Percentiles rank a stretch among this genome's conserved stretches.
Conservation (phyloP, 1,140 invertebrate genomes). For the Temnothorax curvispinosus region DNA sequence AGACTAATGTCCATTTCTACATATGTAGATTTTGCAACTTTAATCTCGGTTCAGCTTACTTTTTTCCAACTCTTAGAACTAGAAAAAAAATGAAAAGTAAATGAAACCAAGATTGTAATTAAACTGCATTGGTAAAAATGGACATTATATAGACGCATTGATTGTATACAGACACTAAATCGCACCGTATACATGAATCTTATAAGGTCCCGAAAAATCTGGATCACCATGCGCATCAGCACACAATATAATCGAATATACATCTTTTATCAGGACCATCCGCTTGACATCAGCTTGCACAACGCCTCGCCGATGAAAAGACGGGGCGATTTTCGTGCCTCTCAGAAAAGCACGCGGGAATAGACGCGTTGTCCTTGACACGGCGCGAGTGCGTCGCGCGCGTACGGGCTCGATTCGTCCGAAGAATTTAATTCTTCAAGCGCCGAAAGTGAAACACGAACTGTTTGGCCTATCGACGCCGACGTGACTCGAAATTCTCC, state of each 20-base stretch:
- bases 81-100: no score
- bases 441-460: slow-evolving; percentile 80
- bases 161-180: no score
- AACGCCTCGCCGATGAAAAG: slow-evolving; percentile 32
- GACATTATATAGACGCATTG: no score
- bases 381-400: slow-evolving; percentile 55
- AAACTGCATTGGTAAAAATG: no score
- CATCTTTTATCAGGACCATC: slow-evolving; percentile 25
- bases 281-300: slow-evolving; percentile 46
- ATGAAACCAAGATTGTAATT: no score
- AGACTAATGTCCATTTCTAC: no score
- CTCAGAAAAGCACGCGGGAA: slow-evolving; percentile 74
- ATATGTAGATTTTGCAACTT: no score
- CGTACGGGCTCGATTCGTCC: slow-evolving; percentile 45
- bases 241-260: neutral
- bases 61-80: no score
- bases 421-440: slow-evolving; percentile 72
- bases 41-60: no score
- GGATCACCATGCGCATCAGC: no score
- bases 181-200: no score
- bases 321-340: slow-evolving; percentile 66
- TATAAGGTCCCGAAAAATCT: neutral
- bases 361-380: slow-evolving; percentile 84
- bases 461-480: slow-evolving; percentile 51
- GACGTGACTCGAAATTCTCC: slow-evolving; percentile 66